phyloP scores from a whole-genome alignment of 2,888 invertebrate species.

The Hemicrepidius hirtus region DNA sequence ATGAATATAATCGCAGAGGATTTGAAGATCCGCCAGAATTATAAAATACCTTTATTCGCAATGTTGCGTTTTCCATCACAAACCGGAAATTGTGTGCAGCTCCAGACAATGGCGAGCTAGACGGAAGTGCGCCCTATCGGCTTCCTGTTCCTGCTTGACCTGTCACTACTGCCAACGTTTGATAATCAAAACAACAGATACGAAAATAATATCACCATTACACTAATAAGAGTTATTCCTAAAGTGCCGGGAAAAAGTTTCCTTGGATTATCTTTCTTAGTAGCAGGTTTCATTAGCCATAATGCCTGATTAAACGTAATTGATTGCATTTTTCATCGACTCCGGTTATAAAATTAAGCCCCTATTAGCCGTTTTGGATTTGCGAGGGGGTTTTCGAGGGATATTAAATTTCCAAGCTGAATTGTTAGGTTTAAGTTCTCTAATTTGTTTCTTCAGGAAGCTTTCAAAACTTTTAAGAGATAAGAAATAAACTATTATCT shows the following conservation, averaged over 20 bases:
- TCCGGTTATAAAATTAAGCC: constrained; percentile 49
- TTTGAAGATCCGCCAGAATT: constrained; percentile 39
- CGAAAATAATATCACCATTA: constrained; percentile 40
- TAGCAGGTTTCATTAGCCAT: constrained; percentile 41
- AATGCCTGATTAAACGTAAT: constrained; percentile 46
- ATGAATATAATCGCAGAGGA: constrained; percentile 30
- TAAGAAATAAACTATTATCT: constrained; percentile 28
- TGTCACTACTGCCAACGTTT: constrained; percentile 49
- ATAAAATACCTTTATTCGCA: constrained; percentile 52
- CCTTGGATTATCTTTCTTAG: constrained; percentile 23
- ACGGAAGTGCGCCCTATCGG: constrained; percentile 57
- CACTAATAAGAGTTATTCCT: constrained; percentile 5
- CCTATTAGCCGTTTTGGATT: constrained; percentile 48
- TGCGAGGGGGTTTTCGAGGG: constrained; percentile 40
- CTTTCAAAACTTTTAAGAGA: constrained; percentile 23
- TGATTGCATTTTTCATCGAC: constrained; percentile 50
- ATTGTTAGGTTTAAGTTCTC: constrained; percentile 40
- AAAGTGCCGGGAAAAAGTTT: constrained; percentile 21
- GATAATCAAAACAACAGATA: constrained; percentile 47
- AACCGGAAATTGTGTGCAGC: constrained; percentile 63
- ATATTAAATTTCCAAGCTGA: constrained; percentile 48
- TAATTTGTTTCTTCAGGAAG: constrained; percentile 35
- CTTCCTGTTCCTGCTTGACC: constrained; percentile 55
- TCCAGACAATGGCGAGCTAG: constrained; percentile 60
- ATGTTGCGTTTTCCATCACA: constrained; percentile 58